Conservation (phyloP, 2,113 vertebrate genomes). For the Austrofundulus limnaeus region DNA sequence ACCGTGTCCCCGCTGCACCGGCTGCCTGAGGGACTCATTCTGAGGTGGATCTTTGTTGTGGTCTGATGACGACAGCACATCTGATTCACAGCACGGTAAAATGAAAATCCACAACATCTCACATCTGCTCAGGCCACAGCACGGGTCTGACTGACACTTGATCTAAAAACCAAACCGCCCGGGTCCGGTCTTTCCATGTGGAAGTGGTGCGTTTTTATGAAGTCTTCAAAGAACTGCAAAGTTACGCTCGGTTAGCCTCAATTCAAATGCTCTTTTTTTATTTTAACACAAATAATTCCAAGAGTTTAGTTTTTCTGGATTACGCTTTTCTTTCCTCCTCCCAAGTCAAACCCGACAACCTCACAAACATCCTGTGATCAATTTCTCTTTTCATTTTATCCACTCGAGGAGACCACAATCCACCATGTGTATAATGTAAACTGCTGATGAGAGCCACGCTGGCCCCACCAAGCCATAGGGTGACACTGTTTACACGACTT, state of each 20-base stretch:
- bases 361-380: slow-evolving; percentile 53
- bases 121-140: background rate
- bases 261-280: slow-evolving; percentile 31
- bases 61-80: slow-evolving; percentile 4
- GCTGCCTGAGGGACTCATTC: slow-evolving; percentile 26
- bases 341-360: slow-evolving; percentile 23
- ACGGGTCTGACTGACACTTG: background rate
- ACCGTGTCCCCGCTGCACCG: background rate
- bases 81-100: slow-evolving; percentile 15
- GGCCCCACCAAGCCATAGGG: background rate
- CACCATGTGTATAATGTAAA: slow-evolving; percentile 45
- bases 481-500: slow-evolving; percentile 41
- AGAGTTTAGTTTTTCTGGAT: slow-evolving; percentile 19
- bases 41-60: slow-evolving; percentile 18
- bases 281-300: slow-evolving; percentile 43
- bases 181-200: slow-evolving; percentile 15
- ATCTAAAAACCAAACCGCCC: background rate
- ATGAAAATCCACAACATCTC: background rate
- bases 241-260: slow-evolving; percentile 33
- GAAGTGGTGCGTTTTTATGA: slow-evolving; percentile 7
- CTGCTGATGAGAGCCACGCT: slow-evolving; percentile 46
- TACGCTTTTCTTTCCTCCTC: slow-evolving; percentile 21
- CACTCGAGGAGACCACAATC: slow-evolving; percentile 33
- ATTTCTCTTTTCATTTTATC: slow-evolving; percentile 37
- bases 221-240: slow-evolving; percentile 26